phyloP scores from a whole-genome alignment of 2,113 vertebrate genomes.

The Ceyx cyanopectus region DNA sequence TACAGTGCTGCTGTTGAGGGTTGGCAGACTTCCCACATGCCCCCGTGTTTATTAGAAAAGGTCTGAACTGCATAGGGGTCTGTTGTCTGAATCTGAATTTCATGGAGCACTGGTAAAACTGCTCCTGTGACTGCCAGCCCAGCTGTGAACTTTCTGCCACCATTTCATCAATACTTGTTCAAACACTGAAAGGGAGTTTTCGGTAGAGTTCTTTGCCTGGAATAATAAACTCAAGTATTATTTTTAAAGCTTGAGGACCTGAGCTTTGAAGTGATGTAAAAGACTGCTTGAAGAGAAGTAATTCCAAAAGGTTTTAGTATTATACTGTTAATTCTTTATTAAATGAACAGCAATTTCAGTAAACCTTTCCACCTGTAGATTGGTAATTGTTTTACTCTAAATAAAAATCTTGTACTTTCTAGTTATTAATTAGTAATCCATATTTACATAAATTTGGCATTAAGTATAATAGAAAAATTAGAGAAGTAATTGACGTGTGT shows the following conservation, averaged over 20 bases:
- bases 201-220: not conserved
- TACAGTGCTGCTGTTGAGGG: not conserved
- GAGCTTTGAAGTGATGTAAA: slow-evolving; percentile 37
- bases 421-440: not conserved
- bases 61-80: slow-evolving; percentile 51
- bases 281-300: slow-evolving; percentile 22
- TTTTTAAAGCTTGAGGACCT: slow-evolving; percentile 50
- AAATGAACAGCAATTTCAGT: slow-evolving; percentile 33
- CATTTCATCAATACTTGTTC: not conserved
- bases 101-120: slow-evolving; percentile 27
- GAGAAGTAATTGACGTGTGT: not conserved
- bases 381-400: slow-evolving; percentile 40
- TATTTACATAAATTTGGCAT: not conserved
- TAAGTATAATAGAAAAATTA: not conserved
- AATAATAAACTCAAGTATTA: slow-evolving; percentile 27
- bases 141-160: slow-evolving; percentile 52
- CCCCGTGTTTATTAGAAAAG: slow-evolving; percentile 30
- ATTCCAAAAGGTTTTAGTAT: slow-evolving; percentile 46
- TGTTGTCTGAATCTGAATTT: slow-evolving; percentile 52
- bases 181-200: slow-evolving; percentile 24
- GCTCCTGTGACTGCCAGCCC: slow-evolving; percentile 27
- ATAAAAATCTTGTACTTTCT: not conserved
- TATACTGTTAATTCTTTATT: not conserved
- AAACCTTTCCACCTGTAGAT: slow-evolving; percentile 28
- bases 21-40: slow-evolving; percentile 8